phyloP scores from a whole-genome alignment of 2,113 vertebrate species.

The Nanorana parkeri region DNA sequence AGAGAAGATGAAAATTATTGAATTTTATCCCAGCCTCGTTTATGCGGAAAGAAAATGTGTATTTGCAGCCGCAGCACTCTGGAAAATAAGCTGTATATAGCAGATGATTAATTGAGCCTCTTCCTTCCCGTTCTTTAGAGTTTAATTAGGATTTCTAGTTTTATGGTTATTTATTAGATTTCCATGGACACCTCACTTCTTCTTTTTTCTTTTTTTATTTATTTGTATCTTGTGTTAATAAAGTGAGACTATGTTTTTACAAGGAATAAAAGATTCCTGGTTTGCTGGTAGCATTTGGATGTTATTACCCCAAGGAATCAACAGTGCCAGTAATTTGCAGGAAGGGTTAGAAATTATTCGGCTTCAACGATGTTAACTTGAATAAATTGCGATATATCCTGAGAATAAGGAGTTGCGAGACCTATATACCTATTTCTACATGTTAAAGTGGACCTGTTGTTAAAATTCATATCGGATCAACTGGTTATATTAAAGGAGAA shows the following conservation, averaged over 20 bases:
- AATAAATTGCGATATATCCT: slow-evolving; percentile 19
- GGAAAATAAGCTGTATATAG: slow-evolving; percentile 23
- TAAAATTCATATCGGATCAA: too few relatives aligned
- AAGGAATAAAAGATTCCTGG: neutral
- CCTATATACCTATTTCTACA: neutral
- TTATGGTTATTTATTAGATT: slow-evolving; percentile 48
- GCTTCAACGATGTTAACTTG: neutral
- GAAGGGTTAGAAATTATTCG: slow-evolving; percentile 22
- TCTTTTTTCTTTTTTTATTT: neutral
- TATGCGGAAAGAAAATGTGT: slow-evolving; percentile 16
- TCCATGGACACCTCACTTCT: slow-evolving; percentile 9
- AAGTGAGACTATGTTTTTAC: slow-evolving; percentile 15
- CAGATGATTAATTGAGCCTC: slow-evolving; percentile 27
- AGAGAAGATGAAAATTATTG: slow-evolving; percentile 35
- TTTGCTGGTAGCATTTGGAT: neutral
- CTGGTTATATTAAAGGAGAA: too few relatives aligned
- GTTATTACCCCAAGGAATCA: slow-evolving; percentile 25
- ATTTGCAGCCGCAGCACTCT: slow-evolving; percentile 4
- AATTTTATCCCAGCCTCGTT: slow-evolving; percentile 23
- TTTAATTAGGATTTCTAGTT: slow-evolving; percentile 48
- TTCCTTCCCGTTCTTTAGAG: slow-evolving; percentile 25
- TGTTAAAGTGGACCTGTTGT: neutral
- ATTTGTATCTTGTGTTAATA: slow-evolving; percentile 28
- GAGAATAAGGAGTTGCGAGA: neutral
- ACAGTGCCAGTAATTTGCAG: slow-evolving; percentile 14